Evolutionary conservation across 1,140 invertebrate species (phyloP).

Genomic region (Drosophila tropicalis): DNA sequence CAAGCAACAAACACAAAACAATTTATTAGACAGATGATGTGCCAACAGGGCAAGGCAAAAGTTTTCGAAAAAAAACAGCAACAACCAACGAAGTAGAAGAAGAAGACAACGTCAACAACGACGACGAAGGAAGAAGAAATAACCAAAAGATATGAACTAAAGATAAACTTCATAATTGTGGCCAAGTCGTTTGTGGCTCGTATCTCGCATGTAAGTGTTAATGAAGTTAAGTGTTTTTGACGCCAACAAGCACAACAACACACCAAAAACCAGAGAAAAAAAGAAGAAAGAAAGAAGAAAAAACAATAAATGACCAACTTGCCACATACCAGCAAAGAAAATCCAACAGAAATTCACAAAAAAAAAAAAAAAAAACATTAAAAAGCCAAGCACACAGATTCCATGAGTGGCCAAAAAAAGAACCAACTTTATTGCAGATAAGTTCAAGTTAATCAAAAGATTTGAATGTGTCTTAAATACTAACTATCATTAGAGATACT

Average conservation of each 20-base stretch:
- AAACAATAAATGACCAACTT: slow-evolving; percentile 63
- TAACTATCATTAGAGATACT: too few relatives aligned
- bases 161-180: slow-evolving; percentile 79
- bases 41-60: slow-evolving; percentile 56
- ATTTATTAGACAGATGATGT: slow-evolving; percentile 75
- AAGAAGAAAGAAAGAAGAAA: slow-evolving; percentile 15
- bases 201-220: slow-evolving; percentile 81
- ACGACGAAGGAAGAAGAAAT: slow-evolving; percentile 6
- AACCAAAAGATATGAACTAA: slow-evolving; percentile 67
- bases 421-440: too few relatives aligned
- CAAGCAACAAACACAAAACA: slow-evolving; percentile 23
- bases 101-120: neutral
- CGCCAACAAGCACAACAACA: slow-evolving; percentile 44
- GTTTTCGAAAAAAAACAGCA: slow-evolving; percentile 32
- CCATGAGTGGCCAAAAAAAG: too few relatives aligned
- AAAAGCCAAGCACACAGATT: slow-evolving; percentile 49
- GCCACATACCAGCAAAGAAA: slow-evolving; percentile 55
- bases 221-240: slow-evolving; percentile 81
- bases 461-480: too few relatives aligned
- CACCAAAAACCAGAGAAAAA: slow-evolving; percentile 4
- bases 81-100: slow-evolving; percentile 1
- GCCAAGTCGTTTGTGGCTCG: slow-evolving; percentile 49
- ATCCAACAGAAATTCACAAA: neutral
- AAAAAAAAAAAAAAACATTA: slow-evolving; percentile 15
- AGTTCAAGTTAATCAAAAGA: too few relatives aligned